Evolutionary conservation across 2,888 invertebrate species (phyloP).

Genomic region (Ichneumon xanthorius): DNA sequence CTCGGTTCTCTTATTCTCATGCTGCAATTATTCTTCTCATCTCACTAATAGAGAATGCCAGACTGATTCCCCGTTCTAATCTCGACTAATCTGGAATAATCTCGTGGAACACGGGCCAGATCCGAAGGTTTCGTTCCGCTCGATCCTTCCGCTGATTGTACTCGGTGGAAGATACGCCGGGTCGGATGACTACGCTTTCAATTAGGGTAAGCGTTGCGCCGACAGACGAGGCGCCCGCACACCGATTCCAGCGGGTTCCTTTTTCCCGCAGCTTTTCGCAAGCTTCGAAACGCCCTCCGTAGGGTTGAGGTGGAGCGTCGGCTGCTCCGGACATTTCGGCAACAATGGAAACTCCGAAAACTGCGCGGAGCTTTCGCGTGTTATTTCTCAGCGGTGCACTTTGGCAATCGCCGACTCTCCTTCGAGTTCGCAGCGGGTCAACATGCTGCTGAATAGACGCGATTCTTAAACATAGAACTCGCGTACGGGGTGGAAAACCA

Average conservation of each 20-base stretch:
- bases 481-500: too few species aligned
- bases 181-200: constrained; percentile 73
- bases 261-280: neutral
- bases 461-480: too few species aligned
- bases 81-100: constrained; percentile 77
- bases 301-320: too few species aligned
- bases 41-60: constrained; percentile 58
- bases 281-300: too few species aligned
- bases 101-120: constrained; percentile 72
- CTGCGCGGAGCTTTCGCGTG: too few species aligned
- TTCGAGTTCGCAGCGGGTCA: too few species aligned
- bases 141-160: constrained; percentile 24
- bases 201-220: constrained; percentile 72
- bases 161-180: constrained; percentile 18
- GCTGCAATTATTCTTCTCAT: constrained; percentile 40
- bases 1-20: constrained; percentile 38
- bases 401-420: too few species aligned
- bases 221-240: constrained; percentile 62
- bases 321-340: too few species aligned
- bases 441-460: too few species aligned
- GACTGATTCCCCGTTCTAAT: constrained; percentile 77
- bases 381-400: too few species aligned
- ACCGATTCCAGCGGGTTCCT: neutral
- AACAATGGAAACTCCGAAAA: too few species aligned
- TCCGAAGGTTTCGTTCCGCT: constrained; percentile 41